Base-by-base conservation (phyloP, 2,888 invertebrate genomes). In the Clanis bilineata region DNA sequence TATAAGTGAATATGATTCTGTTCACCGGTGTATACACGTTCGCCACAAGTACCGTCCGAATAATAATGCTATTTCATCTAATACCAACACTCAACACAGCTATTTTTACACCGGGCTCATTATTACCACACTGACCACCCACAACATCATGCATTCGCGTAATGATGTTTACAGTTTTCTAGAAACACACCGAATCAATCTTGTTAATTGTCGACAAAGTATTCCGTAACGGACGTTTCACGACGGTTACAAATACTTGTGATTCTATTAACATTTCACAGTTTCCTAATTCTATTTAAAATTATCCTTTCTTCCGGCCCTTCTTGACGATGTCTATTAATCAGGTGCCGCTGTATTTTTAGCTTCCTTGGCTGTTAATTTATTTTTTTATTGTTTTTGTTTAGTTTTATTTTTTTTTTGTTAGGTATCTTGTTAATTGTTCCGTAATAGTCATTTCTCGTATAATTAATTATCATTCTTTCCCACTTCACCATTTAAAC, bases 121-220 rank as follows among this genome's bases (percentile, higher is more conserved):
- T 41, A 41, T 18, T 39, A 18, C 3, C 18, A 32, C 15, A 51
- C 51, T 28, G 28, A 51, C 51, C 51, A 51, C 51, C 51, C 32
- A 51, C 51, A 51, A 32, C 51, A 32, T 9, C 18, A 18, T 51
- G 9, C 18, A 10, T 15, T 28, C 25, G 28, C 32, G 18, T 32
- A 32, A 51, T 15, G 7, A 28, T 51, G 28, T 51, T 51, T 47
- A 25, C 28, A 32, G 28, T 32, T 32, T 51, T 18, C 32, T 32
- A 51, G 51, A 51, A 51, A 18, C 51, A 10, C 18, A 10, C 4
- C 10, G 28, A 51, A 51, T 51, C 21, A 51, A 51, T 51, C 51
- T 51, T 51, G 18, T 28, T 51, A 51, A 51, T 51, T 10, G 28
- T 32, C 10, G 28, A 32, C 15, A 15, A 51, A 32, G 51, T 32